Evolutionary conservation across 2,797 vertebrate species (phyloP), one percentile per base, ranked within the genome.

Genomic region (Jordanella pulchra): DNA sequence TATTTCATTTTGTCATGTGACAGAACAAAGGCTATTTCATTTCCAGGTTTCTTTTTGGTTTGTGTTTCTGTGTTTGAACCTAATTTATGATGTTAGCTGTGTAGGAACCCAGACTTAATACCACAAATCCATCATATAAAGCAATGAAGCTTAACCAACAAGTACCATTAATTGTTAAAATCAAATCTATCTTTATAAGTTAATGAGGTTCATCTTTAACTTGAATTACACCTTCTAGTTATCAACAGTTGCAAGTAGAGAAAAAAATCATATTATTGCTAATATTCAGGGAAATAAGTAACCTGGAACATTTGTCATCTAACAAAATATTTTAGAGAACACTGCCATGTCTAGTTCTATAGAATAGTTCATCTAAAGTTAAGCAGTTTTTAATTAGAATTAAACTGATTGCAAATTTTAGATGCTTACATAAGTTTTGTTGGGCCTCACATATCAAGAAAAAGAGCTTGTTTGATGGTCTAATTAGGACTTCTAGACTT

Each of bases 1-100:
- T 89, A 83, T 89, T 89, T 90, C 85, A 88, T 80, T 78, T 81
- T 83, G 84, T 82, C 25, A 12, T 76, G 66, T 74, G 71, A 83
- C 80, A 80, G 73, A 80, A 80, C 69, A 83, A 78, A 87, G 85
- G 81, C 86, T 76, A 77, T 71, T 85, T 75, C 76, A 66, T 72
- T 72, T 78, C 71, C 51, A 48, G 68, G 75, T 78, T 56, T 67
- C 71, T 61, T 51, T 70, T 72, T 56, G 30, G 60, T 27, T 39
- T 35, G 54, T 69, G 65, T 50, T 77, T 7, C 27, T 56, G 55
- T 56, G 53, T 28, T 55, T 69, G 69, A 76, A 75, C 32, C 44
- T 76, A 23, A 12, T 39, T 35, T 42, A 42, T 63, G 60, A 63
- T 42, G 35, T 42, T 35, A 12, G 60, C 23, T 63, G 15, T 63